Conservation (phyloP, 2,797 vertebrate species). For the Dryobates pubescens region DNA sequence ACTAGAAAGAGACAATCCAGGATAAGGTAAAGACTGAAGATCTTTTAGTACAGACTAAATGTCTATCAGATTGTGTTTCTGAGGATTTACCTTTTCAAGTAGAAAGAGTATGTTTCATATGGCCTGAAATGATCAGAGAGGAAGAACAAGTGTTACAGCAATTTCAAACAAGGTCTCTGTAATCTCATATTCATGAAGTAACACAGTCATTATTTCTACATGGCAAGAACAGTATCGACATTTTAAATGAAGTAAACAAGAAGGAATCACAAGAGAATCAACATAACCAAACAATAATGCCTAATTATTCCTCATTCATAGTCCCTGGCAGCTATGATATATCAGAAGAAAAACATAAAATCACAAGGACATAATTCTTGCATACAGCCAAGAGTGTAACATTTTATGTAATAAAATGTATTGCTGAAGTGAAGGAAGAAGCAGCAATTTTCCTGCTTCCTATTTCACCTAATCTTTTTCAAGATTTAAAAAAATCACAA, state of each 20-base stretch:
- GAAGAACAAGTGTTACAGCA: neutral
- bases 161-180: constrained; percentile 9
- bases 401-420: neutral
- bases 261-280: constrained; percentile 35
- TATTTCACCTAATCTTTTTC: neutral
- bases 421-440: neutral
- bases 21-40: neutral
- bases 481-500: neutral
- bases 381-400: neutral
- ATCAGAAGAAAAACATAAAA: neutral
- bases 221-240: neutral
- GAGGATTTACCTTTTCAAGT: neutral
- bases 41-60: neutral
- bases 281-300: constrained; percentile 38
- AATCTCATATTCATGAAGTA: constrained; percentile 46
- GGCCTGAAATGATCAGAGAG: constrained; percentile 14
- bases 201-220: constrained; percentile 8
- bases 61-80: neutral
- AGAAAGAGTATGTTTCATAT: neutral
- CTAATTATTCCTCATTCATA: constrained; percentile 28
- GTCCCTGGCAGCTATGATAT: neutral
- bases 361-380: neutral
- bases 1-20: neutral
- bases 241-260: constrained; percentile 40
- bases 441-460: neutral